Percentiles rank a stretch among this genome's conserved stretches.
phyloP scores from a whole-genome alignment of 2,797 vertebrate species.

The Oophaga sylvatica region DNA sequence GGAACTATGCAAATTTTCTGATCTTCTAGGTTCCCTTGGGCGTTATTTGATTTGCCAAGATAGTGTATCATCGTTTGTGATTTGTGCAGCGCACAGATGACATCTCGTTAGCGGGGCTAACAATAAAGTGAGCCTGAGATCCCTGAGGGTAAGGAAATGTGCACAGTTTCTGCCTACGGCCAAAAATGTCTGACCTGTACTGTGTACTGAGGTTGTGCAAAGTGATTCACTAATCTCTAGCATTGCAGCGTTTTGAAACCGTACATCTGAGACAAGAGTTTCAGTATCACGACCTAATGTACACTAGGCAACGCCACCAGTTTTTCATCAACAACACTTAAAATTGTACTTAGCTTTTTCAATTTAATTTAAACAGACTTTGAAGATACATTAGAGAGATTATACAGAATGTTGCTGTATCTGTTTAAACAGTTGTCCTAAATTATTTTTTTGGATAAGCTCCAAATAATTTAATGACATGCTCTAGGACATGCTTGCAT shows the following conservation, averaged over 20 bases:
- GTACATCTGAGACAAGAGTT: background rate
- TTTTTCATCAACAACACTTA: conserved; percentile 3
- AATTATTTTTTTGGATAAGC: conserved; percentile 4
- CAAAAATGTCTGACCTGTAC: too few relatives aligned
- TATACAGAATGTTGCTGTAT: background rate
- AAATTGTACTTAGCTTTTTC: background rate
- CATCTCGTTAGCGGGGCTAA: too few relatives aligned
- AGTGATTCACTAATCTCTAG: too few relatives aligned
- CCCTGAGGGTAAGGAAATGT: too few relatives aligned
- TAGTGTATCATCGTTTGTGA: too few relatives aligned
- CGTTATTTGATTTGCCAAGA: too few relatives aligned
- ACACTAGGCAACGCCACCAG: background rate
- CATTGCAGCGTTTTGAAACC: background rate
- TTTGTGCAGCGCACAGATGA: too few relatives aligned
- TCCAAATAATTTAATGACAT: conserved; percentile 40
- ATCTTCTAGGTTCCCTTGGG: too few relatives aligned
- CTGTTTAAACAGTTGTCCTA: conserved; percentile 27
- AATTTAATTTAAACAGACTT: background rate
- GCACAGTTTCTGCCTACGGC: too few relatives aligned
- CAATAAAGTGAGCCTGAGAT: too few relatives aligned
- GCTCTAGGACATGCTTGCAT: conserved; percentile 29
- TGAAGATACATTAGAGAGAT: background rate
- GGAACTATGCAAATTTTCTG: too few relatives aligned
- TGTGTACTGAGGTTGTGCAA: too few relatives aligned
- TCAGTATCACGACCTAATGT: conserved; percentile 8